A percentile compares a stretch with the other conserved stretches of the same genome.
These are phyloP conservation scores for Amniataba percoides DNA, from an alignment of 2,797 vertebrate species.

Conservation along the genomic window DNA sequence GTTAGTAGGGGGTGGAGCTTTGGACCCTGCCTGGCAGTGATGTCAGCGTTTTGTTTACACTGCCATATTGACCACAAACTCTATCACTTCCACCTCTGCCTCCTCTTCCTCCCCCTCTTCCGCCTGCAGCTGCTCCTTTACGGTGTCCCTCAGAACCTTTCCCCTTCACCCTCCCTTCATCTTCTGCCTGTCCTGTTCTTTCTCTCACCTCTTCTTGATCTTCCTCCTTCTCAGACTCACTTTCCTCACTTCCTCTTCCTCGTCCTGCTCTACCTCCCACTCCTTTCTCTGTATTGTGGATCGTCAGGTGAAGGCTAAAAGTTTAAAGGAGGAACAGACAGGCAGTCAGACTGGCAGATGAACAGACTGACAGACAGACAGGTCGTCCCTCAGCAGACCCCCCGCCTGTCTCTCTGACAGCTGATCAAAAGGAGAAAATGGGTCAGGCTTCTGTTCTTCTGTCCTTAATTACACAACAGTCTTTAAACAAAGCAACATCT, in stretches of 20 bases:
- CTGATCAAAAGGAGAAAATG: constrained; percentile 92
- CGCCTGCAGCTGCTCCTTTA: constrained; percentile 62
- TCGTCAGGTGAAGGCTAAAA: constrained; percentile 30
- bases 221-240: background rate
- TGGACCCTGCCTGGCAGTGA: background rate
- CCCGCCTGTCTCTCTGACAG: constrained; percentile 89
- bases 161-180: background rate
- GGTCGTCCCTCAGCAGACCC: constrained; percentile 64
- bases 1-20: constrained; percentile 14
- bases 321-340: constrained; percentile 40
- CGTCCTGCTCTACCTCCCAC: background rate
- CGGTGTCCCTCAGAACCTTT: constrained; percentile 11
- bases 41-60: constrained; percentile 36
- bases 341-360: constrained; percentile 56
- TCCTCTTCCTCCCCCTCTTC: constrained; percentile 25
- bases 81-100: constrained; percentile 48
- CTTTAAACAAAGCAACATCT: constrained; percentile 96
- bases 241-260: background rate
- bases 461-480: constrained; percentile 91
- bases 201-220: background rate
- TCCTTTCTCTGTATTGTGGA: background rate
- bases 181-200: background rate
- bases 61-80: constrained; percentile 49
- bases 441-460: constrained; percentile 90
- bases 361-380: constrained; percentile 51